Base-by-base conservation (phyloP, 1,140 invertebrate genomes). In the Diabrotica undecimpunctata region DNA sequence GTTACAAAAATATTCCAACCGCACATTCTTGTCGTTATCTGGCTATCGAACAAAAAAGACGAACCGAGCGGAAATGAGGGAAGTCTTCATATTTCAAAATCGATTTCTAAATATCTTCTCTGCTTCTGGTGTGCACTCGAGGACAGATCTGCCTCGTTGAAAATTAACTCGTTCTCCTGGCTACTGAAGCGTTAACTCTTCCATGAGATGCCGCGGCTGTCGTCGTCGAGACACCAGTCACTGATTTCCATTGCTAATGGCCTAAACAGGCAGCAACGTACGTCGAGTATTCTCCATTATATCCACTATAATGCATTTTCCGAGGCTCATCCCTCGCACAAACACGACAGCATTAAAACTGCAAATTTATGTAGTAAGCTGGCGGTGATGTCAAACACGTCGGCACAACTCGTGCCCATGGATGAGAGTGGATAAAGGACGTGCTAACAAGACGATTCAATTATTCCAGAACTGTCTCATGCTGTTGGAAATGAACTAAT, bases 241-340 rank as follows among this genome's bases (percentile, higher is more conserved):
- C 10, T 12, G 55, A 57, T 57, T 57, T 57, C 55, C 55, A 57
- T 57, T 57, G 55, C 55, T 57, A 57, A 57, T 57, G 55, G 55
- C 10, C 55, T 38, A 37, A 37, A 38, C 25, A 57, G 55, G 55
- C 55, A 57, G 55, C 38, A 57, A 38, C 55, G 37, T 57, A 36
- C 36, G 55, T 37, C 25, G 25, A 57, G 55, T 12, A 38, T 36
- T 37, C 36, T 25, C 55, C 55, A 57, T 57, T 57, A 57, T 37
- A 35, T 57, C 55, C 12, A 57, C 25, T 57, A 57, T 37, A 12
- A 57, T 57, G 55, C 36, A 57, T 57, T 37, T 57, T 57, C 11
- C 37, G 12, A 12, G 55, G 25, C 55, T 57, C 55, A 57, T 57
- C 25, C 12, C 36, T 57, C 55, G 55, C 55, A 9, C 38, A 25